Evolutionary conservation across 2,113 vertebrate genomes (phyloP).

Genomic region (Mesocricetus auratus): DNA sequence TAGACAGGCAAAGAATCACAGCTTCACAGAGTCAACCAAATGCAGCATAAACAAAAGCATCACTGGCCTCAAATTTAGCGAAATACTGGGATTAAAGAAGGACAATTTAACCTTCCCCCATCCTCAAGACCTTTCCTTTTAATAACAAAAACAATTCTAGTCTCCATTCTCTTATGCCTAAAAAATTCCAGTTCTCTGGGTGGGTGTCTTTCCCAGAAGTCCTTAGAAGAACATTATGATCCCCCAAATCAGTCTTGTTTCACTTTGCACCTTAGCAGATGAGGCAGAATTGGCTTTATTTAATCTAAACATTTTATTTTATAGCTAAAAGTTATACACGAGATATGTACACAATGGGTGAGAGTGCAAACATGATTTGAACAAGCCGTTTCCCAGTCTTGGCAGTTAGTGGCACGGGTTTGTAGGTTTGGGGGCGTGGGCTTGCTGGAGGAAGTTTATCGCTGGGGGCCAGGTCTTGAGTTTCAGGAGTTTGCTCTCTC

Average conservation of each 20-base stretch:
- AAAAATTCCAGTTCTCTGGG: neutral
- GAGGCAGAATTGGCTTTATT: neutral
- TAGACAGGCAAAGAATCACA: no score
- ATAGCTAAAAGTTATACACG: neutral
- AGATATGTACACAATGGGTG: neutral
- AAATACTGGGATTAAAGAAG: neutral
- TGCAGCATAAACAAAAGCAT: no score
- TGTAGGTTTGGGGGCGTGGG: neutral
- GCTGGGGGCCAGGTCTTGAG: neutral
- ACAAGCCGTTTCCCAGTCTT: neutral
- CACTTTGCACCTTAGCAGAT: neutral
- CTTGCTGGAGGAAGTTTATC: neutral
- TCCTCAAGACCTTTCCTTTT: neutral
- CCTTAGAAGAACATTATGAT: neutral
- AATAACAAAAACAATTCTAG: neutral
- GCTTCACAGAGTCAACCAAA: no score
- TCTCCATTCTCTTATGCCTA: neutral
- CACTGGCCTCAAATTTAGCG: neutral
- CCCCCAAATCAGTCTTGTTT: neutral
- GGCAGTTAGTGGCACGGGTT: neutral
- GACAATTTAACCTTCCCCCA: neutral
- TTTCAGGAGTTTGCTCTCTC: neutral
- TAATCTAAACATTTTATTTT: neutral
- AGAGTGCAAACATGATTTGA: neutral
- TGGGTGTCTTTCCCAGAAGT: neutral